These are phyloP conservation scores for Erithacus rubecula DNA, from an alignment of 2,797 vertebrate species.

Conservation along the genomic window DNA sequence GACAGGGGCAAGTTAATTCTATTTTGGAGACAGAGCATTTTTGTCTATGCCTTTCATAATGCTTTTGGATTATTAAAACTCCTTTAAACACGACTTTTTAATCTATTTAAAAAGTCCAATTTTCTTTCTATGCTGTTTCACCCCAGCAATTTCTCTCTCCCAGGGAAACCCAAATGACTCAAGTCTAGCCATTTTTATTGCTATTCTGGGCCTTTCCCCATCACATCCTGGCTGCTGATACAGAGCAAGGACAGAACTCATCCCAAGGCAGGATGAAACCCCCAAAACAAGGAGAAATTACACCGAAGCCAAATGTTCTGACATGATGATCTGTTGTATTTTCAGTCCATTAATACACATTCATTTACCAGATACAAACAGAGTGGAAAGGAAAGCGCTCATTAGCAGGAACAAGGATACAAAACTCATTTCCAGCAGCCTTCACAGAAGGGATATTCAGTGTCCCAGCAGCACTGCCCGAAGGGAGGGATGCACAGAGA, in stretches of 20 bases:
- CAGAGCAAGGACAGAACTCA: not conserved
- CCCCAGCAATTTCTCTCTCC: not conserved
- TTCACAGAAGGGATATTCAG: slow-evolving; percentile 70
- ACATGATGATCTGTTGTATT: slow-evolving; percentile 31
- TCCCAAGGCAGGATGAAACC: not conserved
- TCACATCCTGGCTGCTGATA: fast-evolving
- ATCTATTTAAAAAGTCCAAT: not conserved
- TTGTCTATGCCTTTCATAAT: not conserved
- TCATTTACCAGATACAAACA: slow-evolving; percentile 43
- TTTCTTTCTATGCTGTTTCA: not conserved
- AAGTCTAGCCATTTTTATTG: not conserved
- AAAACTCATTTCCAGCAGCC: slow-evolving; percentile 50
- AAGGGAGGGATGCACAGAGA: not conserved
- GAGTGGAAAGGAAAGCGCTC: not conserved
- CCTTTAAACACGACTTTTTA: not conserved
- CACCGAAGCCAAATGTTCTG: not conserved
- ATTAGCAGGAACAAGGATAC: slow-evolving; percentile 13
- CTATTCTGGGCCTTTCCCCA: not conserved
- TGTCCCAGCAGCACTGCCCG: not conserved
- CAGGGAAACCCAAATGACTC: not conserved
- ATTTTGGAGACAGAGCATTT: not conserved
- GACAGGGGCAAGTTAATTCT: not conserved
- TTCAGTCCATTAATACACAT: slow-evolving; percentile 58
- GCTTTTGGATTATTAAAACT: not conserved
- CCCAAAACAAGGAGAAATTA: not conserved